Base-by-base conservation (phyloP, 2,888 invertebrate genomes). In the Vanessa cardui region DNA sequence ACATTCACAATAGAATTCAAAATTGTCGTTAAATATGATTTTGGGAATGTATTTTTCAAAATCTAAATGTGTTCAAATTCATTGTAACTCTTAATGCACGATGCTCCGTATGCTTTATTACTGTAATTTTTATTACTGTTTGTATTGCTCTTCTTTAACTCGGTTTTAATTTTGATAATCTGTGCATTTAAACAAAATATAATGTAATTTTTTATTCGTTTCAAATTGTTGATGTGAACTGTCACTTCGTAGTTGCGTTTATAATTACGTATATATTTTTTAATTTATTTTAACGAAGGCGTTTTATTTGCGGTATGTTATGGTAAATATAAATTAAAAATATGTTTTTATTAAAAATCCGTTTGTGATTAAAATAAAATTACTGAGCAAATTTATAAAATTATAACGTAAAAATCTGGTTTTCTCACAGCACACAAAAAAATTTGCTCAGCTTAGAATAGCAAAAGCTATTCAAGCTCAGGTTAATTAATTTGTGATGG, bases 31-130 rank as follows among this genome's bases (percentile, higher is more conserved):
- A 2, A 31, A 58, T 18, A 16, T 8, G 20, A 54, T 21, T 69
- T 54, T 66, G 62, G 65, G 70, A 71, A 73, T 66, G 60, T 71
- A 70, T 70, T 73, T 71, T 66, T 68, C 72, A 68, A 73, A 74
- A 73, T 64, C 49, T 64, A 68, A 71, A 63, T 62, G 71, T 69
- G 68, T 71, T 69, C 63, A 67, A 58, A 71, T 69, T 71, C 69
- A 66, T 71, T 54, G 50, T 56, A 66, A 61, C 54, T 56, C 54
- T 60, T 66, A 71, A 39, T 49, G 59, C 62, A 69, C 61, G 70
- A 65, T 64, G 46, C 26, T 5, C 18, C 56, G 56, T 52, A 18
- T 63, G 62, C 60, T 31, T 60, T 67, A 59, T 68, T 68, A 62
- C 59, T 68, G 65, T 59, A 64, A 64, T 61, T 70, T 67, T 70